Evolutionary conservation across 2,113 vertebrate genomes (phyloP), one percentile per base, ranked within the genome.

Genomic region (Corythoichthys intestinalis): DNA sequence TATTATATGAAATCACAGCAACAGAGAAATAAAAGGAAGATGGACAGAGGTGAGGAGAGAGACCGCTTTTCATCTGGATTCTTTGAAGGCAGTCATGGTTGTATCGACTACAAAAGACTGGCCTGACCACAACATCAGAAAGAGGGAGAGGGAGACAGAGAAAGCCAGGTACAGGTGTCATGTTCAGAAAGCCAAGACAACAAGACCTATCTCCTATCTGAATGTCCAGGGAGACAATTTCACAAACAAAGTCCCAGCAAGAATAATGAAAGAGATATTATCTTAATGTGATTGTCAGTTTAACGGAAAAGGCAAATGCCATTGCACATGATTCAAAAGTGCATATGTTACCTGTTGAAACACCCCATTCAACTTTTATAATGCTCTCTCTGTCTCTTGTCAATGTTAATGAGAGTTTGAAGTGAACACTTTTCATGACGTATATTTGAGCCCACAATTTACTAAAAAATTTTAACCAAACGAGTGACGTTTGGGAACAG

Each of bases 21-120:
- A 69, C 50, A 53, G 57, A 47, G 73, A 79, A 72, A 85, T 57
- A 83, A 76, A 85, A 70, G 79, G 85, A 72, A 86, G 79, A 82
- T 83, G 85, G 85, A 89, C 80, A 85, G 79, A 85, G 87, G 87
- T 89, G 83, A 87, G 78, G 83, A 90, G 44, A 83, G 89, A 87
- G 86, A 83, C 83, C 80, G 85, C 85, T 86, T 90, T 90, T 90
- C 84, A 90, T 90, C 88, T 85, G 73, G 71, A 69, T 54, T 77
- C 85, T 90, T 88, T 88, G 87, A 90, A 87, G 84, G 84, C 75
- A 75, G 64, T 80, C 77, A 75, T 74, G 84, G 85, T 84, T 76
- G 67, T 69, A 70, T 75, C 71, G 41, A 85, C 83, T 82, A 88
- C 86, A 90, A 88, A 88, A 86, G 84, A 83, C 72, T 72, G 59